These are phyloP conservation scores for Lymantria monacha DNA, from an alignment of 2,888 invertebrate species.

Conservation along the genomic window DNA sequence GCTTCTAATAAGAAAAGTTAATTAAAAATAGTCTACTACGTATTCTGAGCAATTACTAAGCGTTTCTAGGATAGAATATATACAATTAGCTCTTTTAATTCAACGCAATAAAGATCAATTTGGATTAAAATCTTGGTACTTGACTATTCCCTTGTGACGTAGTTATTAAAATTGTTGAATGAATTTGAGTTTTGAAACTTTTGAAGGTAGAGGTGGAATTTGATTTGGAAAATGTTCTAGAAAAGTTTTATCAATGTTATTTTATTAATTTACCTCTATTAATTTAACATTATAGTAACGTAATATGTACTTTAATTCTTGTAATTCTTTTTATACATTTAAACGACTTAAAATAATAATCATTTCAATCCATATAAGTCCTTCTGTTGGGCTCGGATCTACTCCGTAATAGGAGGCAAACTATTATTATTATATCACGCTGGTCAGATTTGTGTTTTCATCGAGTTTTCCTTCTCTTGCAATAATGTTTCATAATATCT, in stretches of 20 bases:
- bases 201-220: not conserved
- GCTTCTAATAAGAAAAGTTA: conserved; percentile 38
- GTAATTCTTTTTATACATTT: no score
- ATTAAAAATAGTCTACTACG: conserved; percentile 44
- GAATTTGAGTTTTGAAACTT: not conserved
- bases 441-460: no score
- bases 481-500: no score
- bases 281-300: no score
- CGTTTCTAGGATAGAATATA: conserved; percentile 13
- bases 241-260: not conserved
- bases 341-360: no score
- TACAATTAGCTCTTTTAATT: conserved; percentile 31
- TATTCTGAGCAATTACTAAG: conserved; percentile 30
- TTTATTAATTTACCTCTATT: not conserved
- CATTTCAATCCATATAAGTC: no score
- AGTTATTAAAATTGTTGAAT: not conserved
- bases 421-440: no score
- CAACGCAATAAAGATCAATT: conserved; percentile 30
- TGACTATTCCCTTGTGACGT: conserved; percentile 6
- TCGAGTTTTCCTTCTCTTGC: no score
- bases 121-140: conserved; percentile 10
- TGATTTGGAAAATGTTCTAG: not conserved
- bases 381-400: no score
- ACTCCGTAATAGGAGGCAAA: no score
- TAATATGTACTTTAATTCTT: no score